These are phyloP conservation scores for Syngnathus typhle DNA, from an alignment of 2,113 vertebrate genomes.

Conservation along the genomic window DNA sequence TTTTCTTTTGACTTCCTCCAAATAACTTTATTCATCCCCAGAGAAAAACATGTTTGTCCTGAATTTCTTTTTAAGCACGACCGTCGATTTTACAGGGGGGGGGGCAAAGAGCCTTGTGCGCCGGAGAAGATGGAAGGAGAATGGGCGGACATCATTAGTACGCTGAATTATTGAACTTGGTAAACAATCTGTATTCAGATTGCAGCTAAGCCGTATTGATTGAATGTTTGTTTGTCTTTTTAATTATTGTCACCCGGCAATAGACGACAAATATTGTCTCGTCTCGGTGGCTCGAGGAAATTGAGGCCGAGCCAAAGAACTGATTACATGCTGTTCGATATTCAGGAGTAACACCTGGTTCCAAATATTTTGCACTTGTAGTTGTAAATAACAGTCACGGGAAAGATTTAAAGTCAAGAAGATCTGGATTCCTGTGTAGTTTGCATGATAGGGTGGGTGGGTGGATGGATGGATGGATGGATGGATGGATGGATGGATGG, in stretches of 20 bases:
- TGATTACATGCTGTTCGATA: slow-evolving; percentile 39
- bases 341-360: slow-evolving; percentile 28
- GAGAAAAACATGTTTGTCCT: neutral
- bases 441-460: no score
- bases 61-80: slow-evolving; percentile 2
- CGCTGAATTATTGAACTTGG: slow-evolving; percentile 44
- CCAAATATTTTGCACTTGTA: slow-evolving; percentile 7
- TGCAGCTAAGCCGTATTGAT: slow-evolving; percentile 24
- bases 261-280: slow-evolving; percentile 43
- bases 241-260: slow-evolving; percentile 28
- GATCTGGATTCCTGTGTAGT: no score
- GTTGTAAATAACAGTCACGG: neutral
- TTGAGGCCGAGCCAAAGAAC: slow-evolving; percentile 18
- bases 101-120: neutral
- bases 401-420: neutral
- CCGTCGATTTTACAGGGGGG: neutral
- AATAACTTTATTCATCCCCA: slow-evolving; percentile 7
- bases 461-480: no score
- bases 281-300: slow-evolving; percentile 10
- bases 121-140: slow-evolving; percentile 31
- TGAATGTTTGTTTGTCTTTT: slow-evolving; percentile 27
- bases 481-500: no score
- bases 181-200: slow-evolving; percentile 43
- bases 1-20: slow-evolving; percentile 1
- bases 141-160: slow-evolving; percentile 28